These are phyloP conservation scores for Sebastiscus albofasciatus DNA, from an alignment of 2,797 vertebrate genomes.

Conservation along the genomic window DNA sequence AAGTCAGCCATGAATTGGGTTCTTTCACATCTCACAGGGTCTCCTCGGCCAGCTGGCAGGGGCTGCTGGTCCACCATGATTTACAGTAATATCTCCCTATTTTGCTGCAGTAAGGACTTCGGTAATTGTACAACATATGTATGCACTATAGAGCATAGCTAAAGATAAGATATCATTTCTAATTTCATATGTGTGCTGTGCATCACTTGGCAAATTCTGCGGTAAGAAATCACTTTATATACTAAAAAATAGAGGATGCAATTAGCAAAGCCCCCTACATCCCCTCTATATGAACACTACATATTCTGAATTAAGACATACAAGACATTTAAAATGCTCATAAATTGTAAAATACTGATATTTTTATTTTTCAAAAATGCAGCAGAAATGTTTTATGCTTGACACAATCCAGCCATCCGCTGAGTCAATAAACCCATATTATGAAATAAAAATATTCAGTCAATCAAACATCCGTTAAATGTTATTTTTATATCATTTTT, in stretches of 20 bases:
- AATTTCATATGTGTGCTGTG: background rate
- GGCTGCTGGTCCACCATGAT: slow-evolving; percentile 56
- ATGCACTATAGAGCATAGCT: slow-evolving; percentile 19
- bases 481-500: slow-evolving; percentile 67
- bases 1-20: slow-evolving; percentile 71
- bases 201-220: background rate
- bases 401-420: slow-evolving; percentile 78
- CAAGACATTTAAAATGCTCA: slow-evolving; percentile 72
- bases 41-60: slow-evolving; percentile 77
- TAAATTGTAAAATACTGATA: slow-evolving; percentile 95
- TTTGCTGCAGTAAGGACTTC: slow-evolving; percentile 65
- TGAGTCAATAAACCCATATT: slow-evolving; percentile 72
- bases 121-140: slow-evolving; percentile 43
- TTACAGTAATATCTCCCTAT: slow-evolving; percentile 60
- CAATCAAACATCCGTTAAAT: slow-evolving; percentile 68
- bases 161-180: background rate
- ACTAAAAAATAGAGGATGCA: background rate
- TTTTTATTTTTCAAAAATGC: slow-evolving; percentile 95
- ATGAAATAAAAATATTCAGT: slow-evolving; percentile 71
- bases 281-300: background rate
- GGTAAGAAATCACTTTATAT: background rate
- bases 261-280: background rate
- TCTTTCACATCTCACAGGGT: slow-evolving; percentile 69
- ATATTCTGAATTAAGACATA: slow-evolving; percentile 51
- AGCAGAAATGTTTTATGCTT: slow-evolving; percentile 88